Evolutionary conservation across 2,888 invertebrate species (phyloP).

Genomic region (Phorcus lineatus): DNA sequence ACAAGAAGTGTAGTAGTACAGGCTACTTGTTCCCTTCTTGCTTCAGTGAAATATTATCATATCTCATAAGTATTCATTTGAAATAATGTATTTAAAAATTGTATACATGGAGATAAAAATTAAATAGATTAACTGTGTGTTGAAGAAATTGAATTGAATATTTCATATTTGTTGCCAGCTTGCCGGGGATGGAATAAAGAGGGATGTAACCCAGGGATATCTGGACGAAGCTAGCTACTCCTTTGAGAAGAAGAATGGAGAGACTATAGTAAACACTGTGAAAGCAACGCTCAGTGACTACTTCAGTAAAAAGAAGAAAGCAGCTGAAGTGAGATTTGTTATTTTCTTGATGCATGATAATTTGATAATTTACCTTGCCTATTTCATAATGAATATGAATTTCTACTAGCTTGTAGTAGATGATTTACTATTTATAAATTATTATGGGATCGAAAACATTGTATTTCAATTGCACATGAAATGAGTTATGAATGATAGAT

Average conservation of each 20-base stretch:
- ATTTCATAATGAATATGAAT: too few species aligned
- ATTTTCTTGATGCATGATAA: neutral
- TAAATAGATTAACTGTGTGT: too few species aligned
- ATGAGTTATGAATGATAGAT: too few species aligned
- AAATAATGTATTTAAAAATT: too few species aligned
- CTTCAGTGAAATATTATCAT: too few species aligned
- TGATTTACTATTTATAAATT: too few species aligned
- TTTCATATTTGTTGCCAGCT: slow-evolving; percentile 55
- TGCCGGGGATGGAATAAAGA: slow-evolving; percentile 75
- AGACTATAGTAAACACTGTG: slow-evolving; percentile 69
- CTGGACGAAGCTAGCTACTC: slow-evolving; percentile 74
- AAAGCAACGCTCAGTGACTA: slow-evolving; percentile 70
- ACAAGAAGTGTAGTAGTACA: too few species aligned
- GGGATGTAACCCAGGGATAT: slow-evolving; percentile 73
- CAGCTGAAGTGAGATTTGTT: slow-evolving; percentile 65
- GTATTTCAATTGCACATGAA: neutral
- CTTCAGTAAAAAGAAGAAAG: slow-evolving; percentile 71
- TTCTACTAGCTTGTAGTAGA: too few species aligned
- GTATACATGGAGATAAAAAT: too few species aligned
- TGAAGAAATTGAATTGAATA: neutral
- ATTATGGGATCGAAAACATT: too few species aligned
- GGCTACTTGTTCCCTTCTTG: too few species aligned
- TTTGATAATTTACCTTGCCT: neutral
- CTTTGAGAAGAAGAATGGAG: slow-evolving; percentile 72
- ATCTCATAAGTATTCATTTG: too few species aligned